phyloP scores from a whole-genome alignment of 2,113 vertebrate species.

The Tylochromis polylepis region DNA sequence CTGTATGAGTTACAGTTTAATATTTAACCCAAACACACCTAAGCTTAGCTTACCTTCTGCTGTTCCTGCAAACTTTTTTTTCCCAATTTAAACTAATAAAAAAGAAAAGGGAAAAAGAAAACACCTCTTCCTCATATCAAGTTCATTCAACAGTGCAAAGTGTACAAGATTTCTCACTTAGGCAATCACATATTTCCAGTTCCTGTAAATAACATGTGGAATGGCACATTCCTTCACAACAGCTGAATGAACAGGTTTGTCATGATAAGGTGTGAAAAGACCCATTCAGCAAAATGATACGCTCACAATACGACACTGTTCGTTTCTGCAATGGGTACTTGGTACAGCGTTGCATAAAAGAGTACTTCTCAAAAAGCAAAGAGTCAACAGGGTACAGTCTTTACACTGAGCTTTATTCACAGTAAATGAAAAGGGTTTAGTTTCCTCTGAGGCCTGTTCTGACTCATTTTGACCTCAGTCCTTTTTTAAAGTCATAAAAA shows the following conservation, averaged over 20 bases:
- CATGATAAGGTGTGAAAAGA: constrained; percentile 24
- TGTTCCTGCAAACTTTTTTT: background rate
- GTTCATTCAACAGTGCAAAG: background rate
- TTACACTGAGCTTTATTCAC: background rate
- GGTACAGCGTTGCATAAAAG: background rate
- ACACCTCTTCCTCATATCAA: background rate
- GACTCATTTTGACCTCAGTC: background rate
- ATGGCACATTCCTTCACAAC: constrained; percentile 17
- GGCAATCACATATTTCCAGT: background rate
- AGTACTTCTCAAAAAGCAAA: background rate
- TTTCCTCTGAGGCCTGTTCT: background rate
- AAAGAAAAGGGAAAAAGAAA: background rate
- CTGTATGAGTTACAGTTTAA: background rate
- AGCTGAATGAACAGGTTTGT: background rate
- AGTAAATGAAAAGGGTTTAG: background rate
- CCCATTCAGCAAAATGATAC: constrained; percentile 7
- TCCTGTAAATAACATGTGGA: background rate
- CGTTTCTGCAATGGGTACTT: background rate
- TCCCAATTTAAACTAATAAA: background rate
- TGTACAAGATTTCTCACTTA: background rate
- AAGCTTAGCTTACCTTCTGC: background rate
- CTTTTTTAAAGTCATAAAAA: background rate
- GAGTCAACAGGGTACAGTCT: background rate
- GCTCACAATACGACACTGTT: constrained; percentile 2
- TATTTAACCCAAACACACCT: background rate